A percentile compares a stretch with the other conserved stretches of the same genome.
Evolutionary conservation across 2,888 invertebrate species (phyloP).

Genomic region (Incurvaria masculella): DNA sequence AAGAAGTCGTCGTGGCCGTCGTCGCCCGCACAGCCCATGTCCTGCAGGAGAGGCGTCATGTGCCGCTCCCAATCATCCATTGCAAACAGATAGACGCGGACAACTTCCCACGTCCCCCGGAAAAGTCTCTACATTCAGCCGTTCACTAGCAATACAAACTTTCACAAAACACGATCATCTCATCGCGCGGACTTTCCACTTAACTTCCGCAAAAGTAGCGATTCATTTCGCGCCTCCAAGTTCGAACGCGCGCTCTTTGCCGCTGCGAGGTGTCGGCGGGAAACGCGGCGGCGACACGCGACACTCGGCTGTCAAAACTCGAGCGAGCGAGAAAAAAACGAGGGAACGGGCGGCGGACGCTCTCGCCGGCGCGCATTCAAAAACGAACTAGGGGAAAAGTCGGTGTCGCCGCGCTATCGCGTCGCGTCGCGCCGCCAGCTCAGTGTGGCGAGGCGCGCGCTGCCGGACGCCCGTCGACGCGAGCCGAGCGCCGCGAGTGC

Average conservation of each 20-base stretch:
- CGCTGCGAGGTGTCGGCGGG: slow-evolving; percentile 27
- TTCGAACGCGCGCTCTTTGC: slow-evolving; percentile 19
- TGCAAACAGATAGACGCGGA: slow-evolving; percentile 23
- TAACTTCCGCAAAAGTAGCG: slow-evolving; percentile 15
- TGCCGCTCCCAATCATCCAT: slow-evolving; percentile 62
- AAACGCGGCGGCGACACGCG: slow-evolving; percentile 41
- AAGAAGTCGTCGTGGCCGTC: slow-evolving; percentile 58
- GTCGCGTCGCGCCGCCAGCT: slow-evolving; percentile 27
- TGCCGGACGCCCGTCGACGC: slow-evolving; percentile 55
- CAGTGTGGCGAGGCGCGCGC: slow-evolving; percentile 49
- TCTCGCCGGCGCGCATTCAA: slow-evolving; percentile 50
- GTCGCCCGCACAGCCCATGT: slow-evolving; percentile 54
- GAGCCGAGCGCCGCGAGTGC: slow-evolving; percentile 52
- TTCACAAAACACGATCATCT: neutral
- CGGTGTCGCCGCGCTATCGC: slow-evolving; percentile 28
- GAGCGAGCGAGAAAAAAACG: slow-evolving; percentile 46
- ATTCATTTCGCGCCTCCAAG: slow-evolving; percentile 52
- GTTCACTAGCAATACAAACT: neutral
- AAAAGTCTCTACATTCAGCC: neutral
- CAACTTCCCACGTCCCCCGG: neutral
- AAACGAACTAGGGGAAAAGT: slow-evolving; percentile 46
- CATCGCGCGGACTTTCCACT: slow-evolving; percentile 21
- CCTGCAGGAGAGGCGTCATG: slow-evolving; percentile 56
- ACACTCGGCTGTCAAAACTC: slow-evolving; percentile 42
- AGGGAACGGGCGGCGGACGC: slow-evolving; percentile 29